Conservation (phyloP, 2,797 vertebrate species). For the Calcarius lapponicus region DNA sequence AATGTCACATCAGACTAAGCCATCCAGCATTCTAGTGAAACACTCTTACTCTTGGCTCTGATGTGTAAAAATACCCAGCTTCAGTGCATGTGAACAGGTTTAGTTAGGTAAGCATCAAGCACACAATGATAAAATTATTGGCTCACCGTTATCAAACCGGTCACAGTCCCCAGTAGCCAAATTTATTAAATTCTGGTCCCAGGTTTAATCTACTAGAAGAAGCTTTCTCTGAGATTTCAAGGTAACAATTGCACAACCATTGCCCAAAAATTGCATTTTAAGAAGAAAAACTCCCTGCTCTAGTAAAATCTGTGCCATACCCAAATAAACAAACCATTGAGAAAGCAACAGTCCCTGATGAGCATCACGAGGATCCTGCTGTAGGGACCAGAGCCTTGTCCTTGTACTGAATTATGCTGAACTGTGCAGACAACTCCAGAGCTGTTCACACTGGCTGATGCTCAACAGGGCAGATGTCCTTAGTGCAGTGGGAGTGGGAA, state of each 20-base stretch:
- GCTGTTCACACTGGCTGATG: background rate
- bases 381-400: background rate
- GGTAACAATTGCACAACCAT: background rate
- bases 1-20: conserved; percentile 59
- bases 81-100: conserved; percentile 3
- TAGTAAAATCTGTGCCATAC: background rate
- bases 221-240: background rate
- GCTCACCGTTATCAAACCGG: background rate
- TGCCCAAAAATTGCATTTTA: background rate
- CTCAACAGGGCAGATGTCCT: background rate
- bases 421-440: background rate
- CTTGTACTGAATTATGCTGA: background rate
- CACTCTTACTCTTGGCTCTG: conserved; percentile 16
- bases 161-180: background rate
- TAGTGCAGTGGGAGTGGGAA: background rate
- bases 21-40: background rate
- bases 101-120: conserved; percentile 7
- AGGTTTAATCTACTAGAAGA: background rate
- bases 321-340: background rate
- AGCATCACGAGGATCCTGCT: background rate
- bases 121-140: background rate
- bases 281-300: background rate
- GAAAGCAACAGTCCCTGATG: background rate
- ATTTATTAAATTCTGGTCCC: background rate
- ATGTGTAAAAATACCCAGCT: conserved; percentile 3